phyloP scores from a whole-genome alignment of 2,113 vertebrate genomes.

The Dryoscopus gambensis region DNA sequence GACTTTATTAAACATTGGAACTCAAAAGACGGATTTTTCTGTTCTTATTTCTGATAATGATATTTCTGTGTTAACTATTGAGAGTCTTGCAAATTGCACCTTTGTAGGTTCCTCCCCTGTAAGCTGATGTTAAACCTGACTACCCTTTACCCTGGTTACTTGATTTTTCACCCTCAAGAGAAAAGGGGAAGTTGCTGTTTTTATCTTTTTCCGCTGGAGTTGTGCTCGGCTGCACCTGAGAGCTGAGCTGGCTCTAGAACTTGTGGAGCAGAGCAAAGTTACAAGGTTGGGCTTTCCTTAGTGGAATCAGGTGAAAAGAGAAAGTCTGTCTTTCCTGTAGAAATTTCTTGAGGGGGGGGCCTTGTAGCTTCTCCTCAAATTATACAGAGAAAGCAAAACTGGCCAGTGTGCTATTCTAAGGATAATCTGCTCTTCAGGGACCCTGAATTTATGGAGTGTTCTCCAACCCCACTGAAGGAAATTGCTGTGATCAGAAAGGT shows the following conservation, averaged over 20 bases:
- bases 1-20: slow-evolving; percentile 6
- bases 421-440: background rate
- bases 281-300: background rate
- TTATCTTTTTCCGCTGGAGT: background rate
- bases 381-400: background rate
- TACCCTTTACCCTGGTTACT: background rate
- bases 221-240: background rate
- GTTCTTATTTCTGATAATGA: background rate
- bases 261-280: background rate
- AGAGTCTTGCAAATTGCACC: background rate
- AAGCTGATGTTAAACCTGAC: background rate
- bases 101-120: background rate
- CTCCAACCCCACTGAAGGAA: background rate
- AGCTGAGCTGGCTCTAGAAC: background rate
- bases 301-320: background rate
- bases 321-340: background rate
- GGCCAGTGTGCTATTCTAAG: background rate
- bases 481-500: background rate
- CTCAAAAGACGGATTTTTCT: background rate
- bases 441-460: background rate
- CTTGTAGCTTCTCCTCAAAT: background rate
- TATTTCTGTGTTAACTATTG: background rate
- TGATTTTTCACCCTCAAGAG: background rate
- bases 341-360: background rate
- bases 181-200: background rate